Evolutionary conservation across 2,888 invertebrate species (phyloP).

Genomic region (Xiphydria camelus): DNA sequence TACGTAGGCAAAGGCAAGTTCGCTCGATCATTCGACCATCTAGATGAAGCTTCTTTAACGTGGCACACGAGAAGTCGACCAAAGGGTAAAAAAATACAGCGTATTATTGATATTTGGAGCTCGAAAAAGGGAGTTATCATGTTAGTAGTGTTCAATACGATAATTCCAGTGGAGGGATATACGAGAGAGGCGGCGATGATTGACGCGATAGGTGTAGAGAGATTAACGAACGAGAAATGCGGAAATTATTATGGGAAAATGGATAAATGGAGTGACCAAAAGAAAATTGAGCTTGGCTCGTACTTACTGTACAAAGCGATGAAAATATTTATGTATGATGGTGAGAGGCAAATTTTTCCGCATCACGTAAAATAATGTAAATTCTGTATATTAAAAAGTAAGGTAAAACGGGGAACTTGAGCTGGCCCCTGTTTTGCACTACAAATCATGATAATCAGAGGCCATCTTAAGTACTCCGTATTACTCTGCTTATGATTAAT

Average conservation of each 20-base stretch:
- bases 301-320: slow-evolving; percentile 80
- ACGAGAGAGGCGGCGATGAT: slow-evolving; percentile 95
- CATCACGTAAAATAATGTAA: no score
- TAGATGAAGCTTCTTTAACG: slow-evolving; percentile 81
- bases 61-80: slow-evolving; percentile 63
- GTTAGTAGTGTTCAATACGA: slow-evolving; percentile 87
- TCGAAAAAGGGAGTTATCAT: slow-evolving; percentile 84
- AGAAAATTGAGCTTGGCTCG: slow-evolving; percentile 75
- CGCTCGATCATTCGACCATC: slow-evolving; percentile 84
- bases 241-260: slow-evolving; percentile 85
- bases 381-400: no score
- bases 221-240: slow-evolving; percentile 75
- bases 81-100: slow-evolving; percentile 72
- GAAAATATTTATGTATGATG: slow-evolving; percentile 83
- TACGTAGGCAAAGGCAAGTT: slow-evolving; percentile 95
- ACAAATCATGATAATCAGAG: no score
- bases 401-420: no score
- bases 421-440: no score
- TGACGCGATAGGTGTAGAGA: slow-evolving; percentile 76
- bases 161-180: slow-evolving; percentile 88
- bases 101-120: slow-evolving; percentile 87
- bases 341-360: slow-evolving; percentile 84
- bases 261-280: slow-evolving; percentile 72
- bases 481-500: no score
- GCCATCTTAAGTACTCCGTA: no score